phyloP scores from a whole-genome alignment of 2,888 invertebrate genomes.

The Gastracanthus pulcherrimus region DNA sequence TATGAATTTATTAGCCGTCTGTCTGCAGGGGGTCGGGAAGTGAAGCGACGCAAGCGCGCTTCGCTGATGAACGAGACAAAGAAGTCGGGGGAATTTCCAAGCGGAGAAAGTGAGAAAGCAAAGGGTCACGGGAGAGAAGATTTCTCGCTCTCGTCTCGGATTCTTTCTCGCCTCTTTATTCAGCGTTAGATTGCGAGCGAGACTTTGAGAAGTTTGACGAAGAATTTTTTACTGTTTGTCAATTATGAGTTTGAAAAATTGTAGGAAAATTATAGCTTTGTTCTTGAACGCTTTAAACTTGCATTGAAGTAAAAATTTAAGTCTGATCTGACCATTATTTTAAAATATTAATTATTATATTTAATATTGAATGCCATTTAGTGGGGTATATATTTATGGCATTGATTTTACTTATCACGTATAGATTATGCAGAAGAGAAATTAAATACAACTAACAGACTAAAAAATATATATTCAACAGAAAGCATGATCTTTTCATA shows the following conservation, averaged over 20 bases:
- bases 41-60: not conserved
- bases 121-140: not conserved
- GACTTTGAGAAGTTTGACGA: not conserved
- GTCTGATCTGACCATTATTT: too few relatives aligned
- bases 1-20: slow-evolving; percentile 71
- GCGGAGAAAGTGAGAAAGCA: slow-evolving; percentile 8
- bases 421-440: too few relatives aligned
- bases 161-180: not conserved
- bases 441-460: too few relatives aligned
- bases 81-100: not conserved
- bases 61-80: slow-evolving; percentile 47
- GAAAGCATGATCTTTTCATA: too few relatives aligned
- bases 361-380: too few relatives aligned
- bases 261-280: too few relatives aligned
- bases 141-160: not conserved
- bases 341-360: too few relatives aligned
- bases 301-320: too few relatives aligned
- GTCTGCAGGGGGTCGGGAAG: slow-evolving; percentile 23
- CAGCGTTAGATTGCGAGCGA: not conserved
- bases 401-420: too few relatives aligned
- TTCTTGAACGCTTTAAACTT: too few relatives aligned
- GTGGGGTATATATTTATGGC: too few relatives aligned
- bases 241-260: not conserved
- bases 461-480: too few relatives aligned
- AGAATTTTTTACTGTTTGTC: not conserved